These are phyloP conservation scores for Pristionchus exspectatus DNA, from an alignment of 2,888 invertebrate species.

Conservation along the genomic window DNA sequence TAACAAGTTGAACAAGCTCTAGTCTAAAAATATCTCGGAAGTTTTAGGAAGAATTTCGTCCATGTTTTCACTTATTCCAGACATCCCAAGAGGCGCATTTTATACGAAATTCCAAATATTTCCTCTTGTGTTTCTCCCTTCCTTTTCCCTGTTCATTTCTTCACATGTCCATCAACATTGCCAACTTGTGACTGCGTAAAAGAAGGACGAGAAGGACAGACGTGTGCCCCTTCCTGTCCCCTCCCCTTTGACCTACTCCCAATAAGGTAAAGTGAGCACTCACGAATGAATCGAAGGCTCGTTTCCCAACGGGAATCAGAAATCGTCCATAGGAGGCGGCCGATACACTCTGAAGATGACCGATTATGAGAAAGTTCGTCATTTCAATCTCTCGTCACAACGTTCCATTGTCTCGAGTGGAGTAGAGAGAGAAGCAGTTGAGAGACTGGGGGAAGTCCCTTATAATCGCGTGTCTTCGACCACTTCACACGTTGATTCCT, in stretches of 20 bases:
- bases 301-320: constrained; percentile 58
- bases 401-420: neutral
- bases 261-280: constrained; percentile 47
- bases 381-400: neutral
- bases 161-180: neutral
- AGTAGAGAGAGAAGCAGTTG: neutral
- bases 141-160: constrained; percentile 19
- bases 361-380: neutral
- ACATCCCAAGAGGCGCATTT: neutral
- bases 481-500: constrained; percentile 11
- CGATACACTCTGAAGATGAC: constrained; percentile 52
- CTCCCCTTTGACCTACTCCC: neutral
- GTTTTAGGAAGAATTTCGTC: neutral
- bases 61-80: neutral
- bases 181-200: neutral
- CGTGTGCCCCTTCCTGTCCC: neutral
- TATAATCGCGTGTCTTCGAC: constrained; percentile 12
- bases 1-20: neutral
- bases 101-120: neutral
- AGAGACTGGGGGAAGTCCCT: neutral
- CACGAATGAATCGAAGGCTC: constrained; percentile 65
- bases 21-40: neutral
- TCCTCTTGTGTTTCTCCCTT: neutral
- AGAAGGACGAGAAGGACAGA: neutral
- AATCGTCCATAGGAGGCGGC: constrained; percentile 59